phyloP scores from a whole-genome alignment of 2,888 invertebrate genomes.

The Cepaea hortensis region DNA sequence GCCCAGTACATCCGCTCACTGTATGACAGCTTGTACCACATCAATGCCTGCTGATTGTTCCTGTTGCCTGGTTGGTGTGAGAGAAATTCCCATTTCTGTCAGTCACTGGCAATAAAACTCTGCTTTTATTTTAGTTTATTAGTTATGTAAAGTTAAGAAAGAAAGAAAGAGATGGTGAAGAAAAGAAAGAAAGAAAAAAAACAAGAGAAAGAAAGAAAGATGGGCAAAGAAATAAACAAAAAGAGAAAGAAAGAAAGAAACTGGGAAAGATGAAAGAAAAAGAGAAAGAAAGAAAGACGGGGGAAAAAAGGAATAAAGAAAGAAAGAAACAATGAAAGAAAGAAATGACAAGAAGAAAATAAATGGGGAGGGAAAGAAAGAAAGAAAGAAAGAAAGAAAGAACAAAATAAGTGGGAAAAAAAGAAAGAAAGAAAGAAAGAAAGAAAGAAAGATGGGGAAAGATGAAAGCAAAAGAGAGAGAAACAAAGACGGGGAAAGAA shows the following conservation, averaged over 20 bases:
- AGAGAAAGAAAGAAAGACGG: conserved; percentile 5
- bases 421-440: no score
- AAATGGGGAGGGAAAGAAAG: not conserved
- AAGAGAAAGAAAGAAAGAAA: not conserved
- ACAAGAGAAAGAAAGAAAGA: not conserved
- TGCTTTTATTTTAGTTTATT: no score
- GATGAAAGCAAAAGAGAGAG: not conserved
- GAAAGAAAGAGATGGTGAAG: not conserved
- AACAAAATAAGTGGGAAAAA: not conserved
- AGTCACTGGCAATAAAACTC: no score
- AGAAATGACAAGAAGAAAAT: not conserved
- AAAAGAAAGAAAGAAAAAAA: not conserved
- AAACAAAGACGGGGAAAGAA: not conserved
- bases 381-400: not conserved
- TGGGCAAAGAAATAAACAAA: not conserved
- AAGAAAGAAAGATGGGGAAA: not conserved
- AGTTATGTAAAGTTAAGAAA: no score
- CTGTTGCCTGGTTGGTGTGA: conserved; percentile 14
- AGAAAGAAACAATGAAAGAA: not conserved
- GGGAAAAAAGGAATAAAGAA: not conserved
- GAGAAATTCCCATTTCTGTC: not conserved
- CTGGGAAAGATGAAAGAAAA: not conserved
- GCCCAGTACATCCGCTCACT: conserved; percentile 32
- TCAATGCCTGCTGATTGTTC: conserved; percentile 6
- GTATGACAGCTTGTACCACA: conserved; percentile 38